Evolutionary conservation across 1,140 invertebrate genomes (phyloP).

Genomic region (Wiebesia pumilae): DNA sequence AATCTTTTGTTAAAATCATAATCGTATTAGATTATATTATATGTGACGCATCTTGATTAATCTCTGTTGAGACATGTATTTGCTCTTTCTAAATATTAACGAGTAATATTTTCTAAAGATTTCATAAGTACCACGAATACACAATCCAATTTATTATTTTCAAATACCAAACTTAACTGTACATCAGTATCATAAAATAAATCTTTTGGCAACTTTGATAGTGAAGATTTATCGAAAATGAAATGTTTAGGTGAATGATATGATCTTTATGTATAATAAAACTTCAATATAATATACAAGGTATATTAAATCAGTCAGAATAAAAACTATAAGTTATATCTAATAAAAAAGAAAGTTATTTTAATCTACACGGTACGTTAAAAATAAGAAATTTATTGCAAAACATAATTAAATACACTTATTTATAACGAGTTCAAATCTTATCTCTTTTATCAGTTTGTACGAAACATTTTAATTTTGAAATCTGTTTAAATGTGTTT

Average conservation of each 20-base stretch:
- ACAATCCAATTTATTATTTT: neutral
- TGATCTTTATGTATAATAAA: neutral
- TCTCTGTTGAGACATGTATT: neutral
- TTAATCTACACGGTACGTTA: neutral
- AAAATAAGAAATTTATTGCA: neutral
- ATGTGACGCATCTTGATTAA: no score
- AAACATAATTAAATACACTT: neutral
- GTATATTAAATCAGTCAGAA: no score
- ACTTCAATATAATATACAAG: no score
- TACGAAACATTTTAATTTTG: neutral
- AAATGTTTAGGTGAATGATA: neutral
- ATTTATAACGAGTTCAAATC: neutral
- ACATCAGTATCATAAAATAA: neutral
- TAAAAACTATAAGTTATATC: no score
- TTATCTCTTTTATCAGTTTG: neutral
- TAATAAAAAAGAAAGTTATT: no score
- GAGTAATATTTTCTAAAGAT: neutral
- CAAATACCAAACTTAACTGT: neutral
- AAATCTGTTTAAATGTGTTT: no score
- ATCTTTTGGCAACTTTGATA: neutral
- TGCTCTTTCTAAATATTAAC: neutral
- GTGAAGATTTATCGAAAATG: neutral
- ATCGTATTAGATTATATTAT: no score
- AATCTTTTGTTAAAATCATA: no score
- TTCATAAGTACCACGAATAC: neutral